Conservation (phyloP, 2,888 invertebrate genomes). For the Parelbella ahira region DNA sequence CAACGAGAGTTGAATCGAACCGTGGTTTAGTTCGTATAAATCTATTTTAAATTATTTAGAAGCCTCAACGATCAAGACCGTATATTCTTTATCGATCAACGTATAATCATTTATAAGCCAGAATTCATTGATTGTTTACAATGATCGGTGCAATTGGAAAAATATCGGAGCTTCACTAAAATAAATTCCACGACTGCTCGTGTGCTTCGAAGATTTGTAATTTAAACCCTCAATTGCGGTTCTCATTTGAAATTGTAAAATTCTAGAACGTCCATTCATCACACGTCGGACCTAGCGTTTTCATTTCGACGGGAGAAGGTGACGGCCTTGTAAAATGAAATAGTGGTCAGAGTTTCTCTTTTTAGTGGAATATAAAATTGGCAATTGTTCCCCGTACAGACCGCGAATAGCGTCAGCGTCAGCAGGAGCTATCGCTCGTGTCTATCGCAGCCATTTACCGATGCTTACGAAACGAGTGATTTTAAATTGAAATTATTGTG, state of each 20-base stretch:
- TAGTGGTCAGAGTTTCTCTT: constrained; percentile 17
- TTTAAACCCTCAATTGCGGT: constrained; percentile 54
- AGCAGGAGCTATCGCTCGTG: constrained; percentile 25
- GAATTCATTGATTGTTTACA: constrained; percentile 45
- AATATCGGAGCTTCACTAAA: constrained; percentile 35
- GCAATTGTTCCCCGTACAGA: constrained; percentile 18
- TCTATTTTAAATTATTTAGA: too few relatives aligned
- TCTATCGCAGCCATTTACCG: too few relatives aligned
- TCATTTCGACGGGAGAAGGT: constrained; percentile 27
- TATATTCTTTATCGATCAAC: constrained; percentile 33
- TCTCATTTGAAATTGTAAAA: constrained; percentile 61
- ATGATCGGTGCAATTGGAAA: constrained; percentile 35
- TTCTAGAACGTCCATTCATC: constrained; percentile 51
- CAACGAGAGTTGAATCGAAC: too few relatives aligned
- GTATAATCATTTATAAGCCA: constrained; percentile 47
- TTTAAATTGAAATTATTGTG: too few relatives aligned
- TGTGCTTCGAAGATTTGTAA: constrained; percentile 46
- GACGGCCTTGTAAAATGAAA: constrained; percentile 34
- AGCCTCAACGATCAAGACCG: too few relatives aligned
- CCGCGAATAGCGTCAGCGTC: constrained; percentile 22
- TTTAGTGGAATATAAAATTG: constrained; percentile 23
- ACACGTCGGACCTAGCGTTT: constrained; percentile 35
- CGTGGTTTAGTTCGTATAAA: too few relatives aligned
- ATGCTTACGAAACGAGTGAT: too few relatives aligned
- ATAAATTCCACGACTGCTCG: constrained; percentile 51